Conservation (phyloP, 2,113 vertebrate species). For the Hypocryptadius cinnamomeus region DNA sequence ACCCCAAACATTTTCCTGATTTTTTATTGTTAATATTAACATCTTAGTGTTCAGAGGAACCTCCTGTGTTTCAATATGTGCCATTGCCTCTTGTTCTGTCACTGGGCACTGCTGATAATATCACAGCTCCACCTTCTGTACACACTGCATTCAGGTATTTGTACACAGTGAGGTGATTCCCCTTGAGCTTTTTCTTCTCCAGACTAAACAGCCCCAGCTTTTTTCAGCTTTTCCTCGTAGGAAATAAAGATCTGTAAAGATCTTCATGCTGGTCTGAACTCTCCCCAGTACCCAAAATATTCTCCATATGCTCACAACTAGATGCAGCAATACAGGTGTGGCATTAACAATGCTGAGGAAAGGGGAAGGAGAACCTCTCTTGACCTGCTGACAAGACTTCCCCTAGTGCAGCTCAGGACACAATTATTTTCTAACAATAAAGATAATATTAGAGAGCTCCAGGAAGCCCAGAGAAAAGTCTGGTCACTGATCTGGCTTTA, state of each 20-base stretch:
- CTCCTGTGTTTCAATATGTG: not conserved
- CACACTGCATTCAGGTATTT: not conserved
- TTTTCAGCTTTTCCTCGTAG: not conserved
- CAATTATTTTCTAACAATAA: not conserved
- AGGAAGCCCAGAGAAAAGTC: not conserved
- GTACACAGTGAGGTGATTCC: not conserved
- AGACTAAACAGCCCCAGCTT: not conserved
- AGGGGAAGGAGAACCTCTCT: not conserved
- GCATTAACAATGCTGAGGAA: not conserved
- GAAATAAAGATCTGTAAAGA: not conserved
- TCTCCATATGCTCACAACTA: not conserved
- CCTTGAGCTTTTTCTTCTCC: not conserved
- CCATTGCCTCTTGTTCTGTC: not conserved
- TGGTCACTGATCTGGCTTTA: not conserved
- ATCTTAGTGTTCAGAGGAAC: not conserved
- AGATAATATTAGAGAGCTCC: not conserved
- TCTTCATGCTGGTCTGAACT: not conserved
- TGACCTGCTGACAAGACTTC: not conserved
- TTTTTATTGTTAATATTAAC: not conserved
- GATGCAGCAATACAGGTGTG: not conserved
- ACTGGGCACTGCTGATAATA: not conserved
- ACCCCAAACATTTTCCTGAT: not conserved
- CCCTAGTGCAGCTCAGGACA: not conserved
- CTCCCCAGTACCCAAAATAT: not conserved
- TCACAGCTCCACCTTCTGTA: not conserved